Evolutionary conservation across 2,888 invertebrate species (phyloP), one percentile per base, ranked within the genome.

Genomic region (Zygothrica quintamaculata): DNA sequence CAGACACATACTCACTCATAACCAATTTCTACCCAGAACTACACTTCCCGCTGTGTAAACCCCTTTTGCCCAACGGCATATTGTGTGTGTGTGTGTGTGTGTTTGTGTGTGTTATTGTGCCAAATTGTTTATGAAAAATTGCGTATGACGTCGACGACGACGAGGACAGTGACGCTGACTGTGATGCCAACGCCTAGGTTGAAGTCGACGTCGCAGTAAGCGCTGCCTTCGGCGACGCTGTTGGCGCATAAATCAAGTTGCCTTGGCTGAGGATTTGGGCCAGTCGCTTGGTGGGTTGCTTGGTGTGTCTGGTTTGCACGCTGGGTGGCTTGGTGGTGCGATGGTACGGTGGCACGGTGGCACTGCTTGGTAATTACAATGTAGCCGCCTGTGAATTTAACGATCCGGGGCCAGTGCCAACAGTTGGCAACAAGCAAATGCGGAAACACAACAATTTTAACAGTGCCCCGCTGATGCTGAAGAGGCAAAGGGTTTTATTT

Each of bases 61-160:
- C 37, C 58, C 50, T 34, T 51, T 29, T 5, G 11, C 26, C 26
- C 47, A 44, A 33, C 33, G 46, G 62, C 46, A 74, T 66, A 66
- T 66, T 70, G 74, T 81, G n/a, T n/a, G n/a, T n/a, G n/a, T n/a
- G n/a, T n/a, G n/a, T n/a, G n/a, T n/a, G n/a, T n/a, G n/a, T n/a
- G n/a, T n/a, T n/a, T n/a, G n/a, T n/a, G n/a, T n/a, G 66, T 82
- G 80, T 80, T 78, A 72, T 77, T 85, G 80, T 79, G 86, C 88
- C 87, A 84, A 84, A 84, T 87, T 84, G 86, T 84, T 87, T 84
- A 84, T 84, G 84, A 84, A 84, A 84, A 87, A 84, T 87, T 87
- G 84, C 86, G 84, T 76, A 87, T 71, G 87, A 74, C 84, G 84
- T 44, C 55, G 52, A 22, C 29, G 47, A 22, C 12, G 42, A 42